Evolutionary conservation across 2,113 vertebrate species (phyloP).

Genomic region (Cariama cristata): DNA sequence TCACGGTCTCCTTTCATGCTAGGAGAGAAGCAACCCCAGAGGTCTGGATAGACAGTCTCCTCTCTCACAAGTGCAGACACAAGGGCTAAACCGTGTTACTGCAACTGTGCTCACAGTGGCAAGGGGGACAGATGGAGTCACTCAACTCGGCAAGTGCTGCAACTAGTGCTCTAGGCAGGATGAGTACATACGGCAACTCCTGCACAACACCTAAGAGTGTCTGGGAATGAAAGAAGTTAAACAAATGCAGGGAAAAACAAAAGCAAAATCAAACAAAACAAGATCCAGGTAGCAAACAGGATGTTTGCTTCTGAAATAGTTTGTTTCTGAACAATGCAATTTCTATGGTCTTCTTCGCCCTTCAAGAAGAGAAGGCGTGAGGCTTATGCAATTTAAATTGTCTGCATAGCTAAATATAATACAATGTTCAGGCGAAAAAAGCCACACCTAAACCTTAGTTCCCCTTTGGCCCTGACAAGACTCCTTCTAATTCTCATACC

Average conservation of each 20-base stretch:
- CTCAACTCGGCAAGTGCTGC: not conserved
- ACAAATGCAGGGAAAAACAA: not conserved
- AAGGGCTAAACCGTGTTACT: not conserved
- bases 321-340: not conserved
- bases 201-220: not conserved
- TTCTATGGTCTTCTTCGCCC: not conserved
- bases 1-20: rapidly evolving
- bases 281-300: not conserved
- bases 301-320: not conserved
- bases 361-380: not conserved
- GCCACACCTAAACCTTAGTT: not conserved
- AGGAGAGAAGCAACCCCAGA: not conserved
- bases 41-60: not conserved
- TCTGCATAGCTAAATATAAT: not conserved
- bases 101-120: rapidly evolving
- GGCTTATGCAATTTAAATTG: not conserved
- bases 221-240: not conserved
- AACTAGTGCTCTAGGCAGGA: not conserved
- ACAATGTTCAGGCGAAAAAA: not conserved
- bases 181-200: not conserved
- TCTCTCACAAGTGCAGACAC: not conserved
- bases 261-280: not conserved
- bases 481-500: not conserved
- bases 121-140: not conserved
- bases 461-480: not conserved